Base-by-base conservation (phyloP, 2,797 vertebrate species). In the Hirundo rustica region DNA sequence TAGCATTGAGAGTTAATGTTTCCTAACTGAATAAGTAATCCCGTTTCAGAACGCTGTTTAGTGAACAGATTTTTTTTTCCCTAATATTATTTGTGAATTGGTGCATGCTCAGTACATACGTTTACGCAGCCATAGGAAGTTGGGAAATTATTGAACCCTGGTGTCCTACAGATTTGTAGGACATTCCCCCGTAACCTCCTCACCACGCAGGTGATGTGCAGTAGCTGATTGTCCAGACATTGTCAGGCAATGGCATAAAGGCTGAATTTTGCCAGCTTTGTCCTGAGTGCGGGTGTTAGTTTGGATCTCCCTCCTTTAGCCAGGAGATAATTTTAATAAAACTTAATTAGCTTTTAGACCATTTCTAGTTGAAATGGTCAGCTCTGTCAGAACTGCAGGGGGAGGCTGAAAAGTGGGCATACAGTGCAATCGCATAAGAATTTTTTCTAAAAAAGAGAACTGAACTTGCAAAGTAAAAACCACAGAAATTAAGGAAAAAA, bases 11-110 rank as follows among this genome's bases (percentile, higher is more conserved):
- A 95, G 68, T 88, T 90, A 95, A 88, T 88, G 84, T 73, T 97
- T 94, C 68, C 89, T 97, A 89, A 96, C 54, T 80, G 83, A 72
- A 81, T 94, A 85, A 93, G 64, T 51, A 89, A 71, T 82, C 27
- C 40, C 71, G 29, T 86, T 92, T 94, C 68, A 91, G 79, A 84
- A 68, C 71, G 67, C 45, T 68, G 36, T 42, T 89, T 57, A 81
- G 75, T 40, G 25, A 85, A 58, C 50, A 75, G 58, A 40, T 65
- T 47, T 65, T 80, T 90, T 36, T 65, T 80, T 89, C 34, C 78
- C 55, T 94, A 74, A 76, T 60, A 76, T 32, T 68, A 13, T 90
- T 96, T 85, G 60, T n/a, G 50, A 84, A 27, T 61, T 25, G 16
- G 51, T 72, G 60, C 45, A 15, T 66, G 47, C 29, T 77, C 15